These are phyloP conservation scores for Myrmecobius fasciatus DNA, from an alignment of 2,113 vertebrate species.

Conservation along the genomic window DNA sequence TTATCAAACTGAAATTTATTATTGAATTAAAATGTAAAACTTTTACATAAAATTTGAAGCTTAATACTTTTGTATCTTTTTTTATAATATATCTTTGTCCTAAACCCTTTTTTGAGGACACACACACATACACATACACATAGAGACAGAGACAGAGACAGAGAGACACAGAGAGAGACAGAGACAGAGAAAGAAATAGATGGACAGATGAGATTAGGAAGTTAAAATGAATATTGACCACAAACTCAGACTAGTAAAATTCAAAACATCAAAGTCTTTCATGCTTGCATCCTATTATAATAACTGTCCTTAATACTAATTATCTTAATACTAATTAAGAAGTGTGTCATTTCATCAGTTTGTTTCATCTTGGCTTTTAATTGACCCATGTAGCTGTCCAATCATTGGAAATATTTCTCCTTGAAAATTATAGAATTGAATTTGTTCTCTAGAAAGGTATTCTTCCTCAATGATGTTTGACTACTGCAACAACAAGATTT, in stretches of 20 bases:
- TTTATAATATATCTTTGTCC: slow-evolving; percentile 44
- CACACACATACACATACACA: background rate
- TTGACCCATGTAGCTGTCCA: no score
- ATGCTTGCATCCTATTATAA: background rate
- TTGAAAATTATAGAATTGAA: no score
- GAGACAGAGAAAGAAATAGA: background rate
- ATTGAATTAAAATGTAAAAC: slow-evolving; percentile 31
- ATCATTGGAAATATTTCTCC: no score
- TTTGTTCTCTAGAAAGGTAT: no score
- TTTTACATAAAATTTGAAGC: slow-evolving; percentile 34
- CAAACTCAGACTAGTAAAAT: background rate
- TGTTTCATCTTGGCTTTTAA: no score
- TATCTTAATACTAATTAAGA: no score
- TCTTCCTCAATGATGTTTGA: background rate
- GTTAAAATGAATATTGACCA: background rate
- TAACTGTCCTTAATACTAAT: no score
- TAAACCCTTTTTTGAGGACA: background rate
- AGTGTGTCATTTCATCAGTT: no score
- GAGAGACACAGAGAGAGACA: no score
- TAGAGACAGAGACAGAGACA: no score
- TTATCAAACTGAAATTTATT: background rate
- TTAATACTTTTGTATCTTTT: background rate
- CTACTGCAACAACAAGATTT: background rate
- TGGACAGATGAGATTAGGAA: background rate
- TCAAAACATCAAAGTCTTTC: background rate